These are phyloP conservation scores for Emydoidea blandingii DNA, from an alignment of 2,797 vertebrate genomes.

Conservation along the genomic window DNA sequence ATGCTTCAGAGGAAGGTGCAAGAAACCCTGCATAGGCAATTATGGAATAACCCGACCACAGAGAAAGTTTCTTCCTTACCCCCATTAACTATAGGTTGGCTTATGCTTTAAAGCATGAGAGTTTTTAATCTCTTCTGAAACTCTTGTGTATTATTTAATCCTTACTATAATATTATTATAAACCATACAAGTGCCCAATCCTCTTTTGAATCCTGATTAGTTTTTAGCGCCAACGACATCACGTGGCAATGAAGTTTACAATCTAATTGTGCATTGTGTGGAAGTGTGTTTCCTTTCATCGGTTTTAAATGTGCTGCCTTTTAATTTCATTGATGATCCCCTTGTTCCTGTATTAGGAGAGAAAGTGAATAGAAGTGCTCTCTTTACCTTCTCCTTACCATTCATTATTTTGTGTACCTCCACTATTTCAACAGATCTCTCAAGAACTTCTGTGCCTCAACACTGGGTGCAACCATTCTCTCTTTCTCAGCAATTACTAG, in stretches of 20 bases:
- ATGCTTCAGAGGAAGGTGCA: slow-evolving; percentile 5
- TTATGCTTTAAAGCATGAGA: background rate
- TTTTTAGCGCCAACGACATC: background rate
- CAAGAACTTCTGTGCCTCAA: background rate
- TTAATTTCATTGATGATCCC: background rate
- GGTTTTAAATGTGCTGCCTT: background rate
- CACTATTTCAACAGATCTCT: background rate
- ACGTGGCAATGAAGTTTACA: background rate
- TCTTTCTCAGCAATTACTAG: background rate
- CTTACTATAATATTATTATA: slow-evolving; percentile 11
- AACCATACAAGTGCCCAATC: slow-evolving; percentile 14
- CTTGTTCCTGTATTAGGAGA: background rate
- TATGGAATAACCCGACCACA: background rate
- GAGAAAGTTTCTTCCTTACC: background rate
- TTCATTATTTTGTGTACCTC: background rate
- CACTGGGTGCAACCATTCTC: background rate
- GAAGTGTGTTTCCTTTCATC: slow-evolving; percentile 6
- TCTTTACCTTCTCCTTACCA: background rate
- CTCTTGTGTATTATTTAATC: slow-evolving; percentile 29
- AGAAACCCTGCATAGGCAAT: background rate
- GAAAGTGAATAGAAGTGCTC: background rate
- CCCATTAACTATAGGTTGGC: slow-evolving; percentile 18
- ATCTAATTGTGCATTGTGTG: background rate
- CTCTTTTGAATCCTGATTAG: slow-evolving; percentile 18
- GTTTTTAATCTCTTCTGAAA: slow-evolving; percentile 31